Percentiles rank a stretch among this genome's conserved stretches.
These are phyloP conservation scores for Scotopteryx bipunctaria DNA, from an alignment of 2,888 invertebrate species.

Conservation along the genomic window DNA sequence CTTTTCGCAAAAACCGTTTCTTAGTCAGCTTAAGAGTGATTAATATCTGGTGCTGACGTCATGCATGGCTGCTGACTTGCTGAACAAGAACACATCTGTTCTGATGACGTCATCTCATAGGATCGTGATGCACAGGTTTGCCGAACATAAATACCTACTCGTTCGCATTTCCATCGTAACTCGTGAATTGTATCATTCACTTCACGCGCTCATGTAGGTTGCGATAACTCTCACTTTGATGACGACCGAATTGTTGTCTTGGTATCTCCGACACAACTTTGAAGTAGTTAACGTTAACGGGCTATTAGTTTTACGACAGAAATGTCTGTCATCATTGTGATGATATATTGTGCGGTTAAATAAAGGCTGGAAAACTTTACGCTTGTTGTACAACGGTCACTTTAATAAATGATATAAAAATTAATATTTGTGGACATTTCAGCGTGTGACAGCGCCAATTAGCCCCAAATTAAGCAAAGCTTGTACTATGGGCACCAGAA, in stretches of 20 bases:
- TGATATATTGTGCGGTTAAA: conserved; percentile 20
- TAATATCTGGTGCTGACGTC: conserved; percentile 22
- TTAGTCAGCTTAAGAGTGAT: too few relatives aligned
- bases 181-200: not conserved
- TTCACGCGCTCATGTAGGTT: not conserved
- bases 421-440: too few relatives aligned
- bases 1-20: not conserved
- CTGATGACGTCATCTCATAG: conserved; percentile 10
- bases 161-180: conserved; percentile 6
- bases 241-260: conserved; percentile 12
- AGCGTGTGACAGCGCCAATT: too few relatives aligned
- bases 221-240: conserved; percentile 20
- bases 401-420: too few relatives aligned
- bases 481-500: too few relatives aligned
- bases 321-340: conserved; percentile 12
- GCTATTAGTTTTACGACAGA: conserved; percentile 22
- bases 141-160: conserved; percentile 12
- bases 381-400: conserved; percentile 19
- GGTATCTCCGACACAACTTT: conserved; percentile 11
- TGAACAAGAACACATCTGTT: not conserved
- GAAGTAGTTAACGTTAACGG: conserved; percentile 14
- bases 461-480: too few relatives aligned
- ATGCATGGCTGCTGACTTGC: not conserved
- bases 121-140: conserved; percentile 9
- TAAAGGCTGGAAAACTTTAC: conserved; percentile 11